These are phyloP conservation scores for Leptodactylus fallax DNA, from an alignment of 2,797 vertebrate species.

Conservation along the genomic window DNA sequence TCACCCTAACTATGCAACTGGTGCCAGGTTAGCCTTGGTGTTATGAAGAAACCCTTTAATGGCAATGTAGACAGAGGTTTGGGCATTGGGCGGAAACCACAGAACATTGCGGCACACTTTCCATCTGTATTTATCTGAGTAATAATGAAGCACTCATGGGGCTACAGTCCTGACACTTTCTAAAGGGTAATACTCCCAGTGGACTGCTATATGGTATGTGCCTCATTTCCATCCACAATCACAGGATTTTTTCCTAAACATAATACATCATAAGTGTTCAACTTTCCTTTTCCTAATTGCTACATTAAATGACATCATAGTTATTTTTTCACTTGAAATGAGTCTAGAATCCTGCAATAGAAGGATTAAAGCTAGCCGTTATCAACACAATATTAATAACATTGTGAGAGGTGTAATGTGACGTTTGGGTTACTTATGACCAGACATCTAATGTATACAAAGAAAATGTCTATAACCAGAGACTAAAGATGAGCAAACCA, in stretches of 20 bases:
- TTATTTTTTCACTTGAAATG: neutral
- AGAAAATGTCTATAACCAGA: too few relatives aligned
- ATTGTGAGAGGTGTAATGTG: too few relatives aligned
- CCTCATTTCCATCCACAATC: neutral
- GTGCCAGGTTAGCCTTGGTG: constrained; percentile 52
- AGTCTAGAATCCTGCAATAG: neutral
- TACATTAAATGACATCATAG: neutral
- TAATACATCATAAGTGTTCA: neutral
- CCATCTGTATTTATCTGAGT: constrained; percentile 28
- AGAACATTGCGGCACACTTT: constrained; percentile 41
- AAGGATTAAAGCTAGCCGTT: neutral
- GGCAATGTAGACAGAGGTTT: constrained; percentile 11
- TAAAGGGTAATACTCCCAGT: neutral
- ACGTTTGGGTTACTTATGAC: too few relatives aligned
- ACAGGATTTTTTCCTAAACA: neutral
- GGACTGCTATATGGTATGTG: neutral
- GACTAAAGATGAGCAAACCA: too few relatives aligned
- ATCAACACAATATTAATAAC: neutral
- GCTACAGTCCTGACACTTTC: neutral
- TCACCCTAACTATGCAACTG: constrained; percentile 31
- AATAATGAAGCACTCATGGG: constrained; percentile 44
- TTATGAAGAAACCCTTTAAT: constrained; percentile 40
- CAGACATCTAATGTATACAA: too few relatives aligned
- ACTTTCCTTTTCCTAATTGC: neutral
- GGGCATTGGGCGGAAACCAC: constrained; percentile 19